Evolutionary conservation across 2,888 invertebrate genomes (phyloP), one percentile per base, ranked within the genome.

Genomic region (Chymomyza caudatula): DNA sequence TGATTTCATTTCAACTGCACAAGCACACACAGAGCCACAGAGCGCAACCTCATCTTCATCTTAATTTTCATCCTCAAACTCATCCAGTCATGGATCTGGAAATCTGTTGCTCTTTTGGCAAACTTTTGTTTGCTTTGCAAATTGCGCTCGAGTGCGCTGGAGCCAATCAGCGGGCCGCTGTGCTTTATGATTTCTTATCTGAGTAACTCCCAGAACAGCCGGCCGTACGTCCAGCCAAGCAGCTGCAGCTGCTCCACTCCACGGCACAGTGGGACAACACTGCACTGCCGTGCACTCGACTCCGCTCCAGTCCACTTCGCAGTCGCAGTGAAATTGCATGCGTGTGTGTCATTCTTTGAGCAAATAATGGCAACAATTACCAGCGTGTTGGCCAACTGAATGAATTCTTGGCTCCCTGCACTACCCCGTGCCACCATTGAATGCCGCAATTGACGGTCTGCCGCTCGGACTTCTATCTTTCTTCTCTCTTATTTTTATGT

Each of bases 341-440:
- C 60, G 69, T 63, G 59, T 69, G 67, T 80, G 82, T 80, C 80
- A 80, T 79, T 80, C 82, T 49, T 85, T 80, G 80, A 85, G 79
- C 80, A 80, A 80, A 80, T 80, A 80, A 80, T 80, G 80, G 80
- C 80, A 73, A 85, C 80, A 80, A 80, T 80, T 80, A 85, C 76
- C 57, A 49, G 37, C 25, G 44, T n/a, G 54, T 65, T 66, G 63
- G 69, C 72, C 68, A 73, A 58, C 51, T 22, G 20, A 20, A 19
- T 47, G 51, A 20, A 20, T 13, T 19, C 51, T n/a, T 11, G 17
- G 5, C 47, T 47, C 15, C 47, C 47, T 13, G 1, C 47, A 25
- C 3, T 5, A 11, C 29, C 29, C 29, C 25, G 6, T 25, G 5
- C 0, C 25, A 25, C 4, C 6, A 6, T 5, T 44, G 1, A 5